A percentile compares a stretch with the other conserved stretches of the same genome.
Evolutionary conservation across 1,140 invertebrate genomes (phyloP).

Genomic region (Lepidurus apus): DNA sequence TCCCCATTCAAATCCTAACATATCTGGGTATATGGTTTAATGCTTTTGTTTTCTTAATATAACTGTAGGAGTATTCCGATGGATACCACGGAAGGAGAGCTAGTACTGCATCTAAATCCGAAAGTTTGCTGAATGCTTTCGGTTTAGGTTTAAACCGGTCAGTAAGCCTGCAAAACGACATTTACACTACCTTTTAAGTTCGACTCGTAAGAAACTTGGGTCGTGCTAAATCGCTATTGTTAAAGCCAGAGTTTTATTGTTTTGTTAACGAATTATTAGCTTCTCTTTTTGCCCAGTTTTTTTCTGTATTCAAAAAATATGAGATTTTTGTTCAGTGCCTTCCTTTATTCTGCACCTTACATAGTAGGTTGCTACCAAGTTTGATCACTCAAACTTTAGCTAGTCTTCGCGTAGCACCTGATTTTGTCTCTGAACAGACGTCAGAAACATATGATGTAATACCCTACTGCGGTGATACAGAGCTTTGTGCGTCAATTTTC

Average conservation of each 20-base stretch:
- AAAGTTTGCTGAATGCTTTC: slow-evolving; percentile 49
- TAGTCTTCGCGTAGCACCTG: slow-evolving; percentile 12
- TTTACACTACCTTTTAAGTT: slow-evolving; percentile 53
- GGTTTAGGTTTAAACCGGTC: slow-evolving; percentile 54
- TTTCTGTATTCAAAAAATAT: background rate
- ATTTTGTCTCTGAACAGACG: background rate
- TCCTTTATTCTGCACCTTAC: background rate
- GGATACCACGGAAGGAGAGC: slow-evolving; percentile 63
- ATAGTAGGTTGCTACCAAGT: background rate
- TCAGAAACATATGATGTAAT: background rate
- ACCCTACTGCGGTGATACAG: slow-evolving; percentile 16
- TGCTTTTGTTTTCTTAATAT: background rate
- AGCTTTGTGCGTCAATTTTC: background rate
- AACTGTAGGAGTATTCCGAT: slow-evolving; percentile 62
- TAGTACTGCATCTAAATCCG: slow-evolving; percentile 53
- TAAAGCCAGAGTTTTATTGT: slow-evolving; percentile 14
- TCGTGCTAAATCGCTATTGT: slow-evolving; percentile 7
- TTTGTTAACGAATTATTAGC: slow-evolving; percentile 7
- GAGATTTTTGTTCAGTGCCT: background rate
- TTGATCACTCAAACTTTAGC: background rate
- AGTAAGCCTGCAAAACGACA: slow-evolving; percentile 73
- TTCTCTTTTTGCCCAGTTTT: slow-evolving; percentile 3
- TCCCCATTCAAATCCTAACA: background rate
- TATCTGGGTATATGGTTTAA: background rate
- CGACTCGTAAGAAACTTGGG: background rate